Evolutionary conservation across 2,113 vertebrate species (phyloP), one percentile per base, ranked within the genome.

Genomic region (Megaleporinus macrocephalus): DNA sequence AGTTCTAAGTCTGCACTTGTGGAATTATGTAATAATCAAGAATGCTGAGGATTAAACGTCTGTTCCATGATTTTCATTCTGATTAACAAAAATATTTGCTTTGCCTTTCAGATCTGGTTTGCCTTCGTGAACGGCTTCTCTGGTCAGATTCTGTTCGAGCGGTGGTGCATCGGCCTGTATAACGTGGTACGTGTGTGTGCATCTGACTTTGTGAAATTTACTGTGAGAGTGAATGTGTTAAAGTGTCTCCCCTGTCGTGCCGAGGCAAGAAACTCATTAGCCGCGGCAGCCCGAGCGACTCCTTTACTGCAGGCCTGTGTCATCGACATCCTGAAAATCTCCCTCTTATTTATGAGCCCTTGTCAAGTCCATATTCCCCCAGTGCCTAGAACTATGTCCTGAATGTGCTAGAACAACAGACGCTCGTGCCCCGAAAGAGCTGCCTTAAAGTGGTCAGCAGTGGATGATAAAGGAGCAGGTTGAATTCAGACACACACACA

Each of bases 51-150:
- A 9, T 5, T 44, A 36, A 44, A 44, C 11, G 9, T 44, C 41
- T 44, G 41, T 44, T 44, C 10, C 5, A 44, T 44, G 41, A 44
- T 44, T 44, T 36, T 11, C 41, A 11, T 44, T 44, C 41, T 44
- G 41, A 44, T 9, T 44, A 44, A 7, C 4, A 44, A 5, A 44
- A 44, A 20, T 74, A 0, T 87, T 65, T 83, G 84, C 0, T 69
- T 92, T 91, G 69, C 90, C 79, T 88, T 92, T 83, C 89, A 99
- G 98, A 95, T 99, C 93, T 99, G 98, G 98, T 99, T 99, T 89
- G 98, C 98, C 9, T 99, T 99, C 76, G 97, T 99, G 84, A 99
- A 99, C 84, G 98, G 98, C 62, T 99, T 99, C 93, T 99, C 98
- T 66, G 98, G 98, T 85, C 98, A 99, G 92, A 99, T 99, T 89